These are phyloP conservation scores for Imbricaverruca yamaguchii DNA, from an alignment of 2,888 invertebrate genomes.

Conservation along the genomic window DNA sequence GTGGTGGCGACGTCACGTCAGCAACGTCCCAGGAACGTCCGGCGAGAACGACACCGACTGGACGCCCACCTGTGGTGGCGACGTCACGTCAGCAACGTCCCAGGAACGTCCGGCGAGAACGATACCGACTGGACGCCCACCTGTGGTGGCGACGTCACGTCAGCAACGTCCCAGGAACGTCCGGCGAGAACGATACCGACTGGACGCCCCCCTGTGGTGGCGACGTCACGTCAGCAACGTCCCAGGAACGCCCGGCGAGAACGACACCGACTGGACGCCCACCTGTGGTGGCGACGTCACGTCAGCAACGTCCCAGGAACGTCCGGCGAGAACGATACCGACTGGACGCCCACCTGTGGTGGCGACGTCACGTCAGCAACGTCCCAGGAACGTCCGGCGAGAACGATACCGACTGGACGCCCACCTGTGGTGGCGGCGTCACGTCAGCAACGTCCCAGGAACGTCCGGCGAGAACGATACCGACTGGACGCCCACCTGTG, in stretches of 20 bases:
- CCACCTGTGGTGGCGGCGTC: slow-evolving; percentile 51
- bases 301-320: slow-evolving; percentile 38
- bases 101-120: slow-evolving; percentile 61
- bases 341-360: slow-evolving; percentile 65
- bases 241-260: slow-evolving; percentile 57
- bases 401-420: slow-evolving; percentile 70
- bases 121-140: slow-evolving; percentile 70
- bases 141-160: slow-evolving; percentile 43
- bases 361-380: too few relatives aligned
- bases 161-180: slow-evolving; percentile 42
- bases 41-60: slow-evolving; percentile 74
- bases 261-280: slow-evolving; percentile 66
- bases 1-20: slow-evolving; percentile 29
- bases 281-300: slow-evolving; percentile 50
- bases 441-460: too few relatives aligned
- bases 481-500: slow-evolving; percentile 68
- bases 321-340: slow-evolving; percentile 69
- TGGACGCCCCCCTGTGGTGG: slow-evolving; percentile 62
- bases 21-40: slow-evolving; percentile 45
- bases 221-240: too few relatives aligned
- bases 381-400: slow-evolving; percentile 54
- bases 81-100: too few relatives aligned
- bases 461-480: slow-evolving; percentile 70
- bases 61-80: slow-evolving; percentile 56
- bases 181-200: slow-evolving; percentile 69